Base-by-base conservation (phyloP, 53 echinoderm and acorn worm genomes). In the Glandiceps talaboti region DNA sequence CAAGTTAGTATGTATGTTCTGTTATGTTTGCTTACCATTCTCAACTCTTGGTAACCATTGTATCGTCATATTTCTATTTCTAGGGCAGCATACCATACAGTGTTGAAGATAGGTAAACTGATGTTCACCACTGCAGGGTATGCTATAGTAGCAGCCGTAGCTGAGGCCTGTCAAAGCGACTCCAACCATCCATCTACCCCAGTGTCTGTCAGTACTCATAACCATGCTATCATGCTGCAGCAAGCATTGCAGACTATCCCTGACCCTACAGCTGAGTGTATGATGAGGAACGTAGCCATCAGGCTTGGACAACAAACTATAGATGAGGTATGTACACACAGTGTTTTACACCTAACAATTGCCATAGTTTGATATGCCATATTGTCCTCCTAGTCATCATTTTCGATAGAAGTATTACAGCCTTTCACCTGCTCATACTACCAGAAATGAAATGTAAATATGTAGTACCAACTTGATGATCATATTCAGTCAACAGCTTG, bases 111-210 rank as follows among this genome's bases (percentile, higher is more conserved):
- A 76, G 97, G 91, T 33, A 97, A 97, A 80, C 81, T 97, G 82
- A 97, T 97, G 97, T 86, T 97, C 72, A 97, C 97, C 29, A 97
- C 97, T 0, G 87, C 88, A 45, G 97, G 90, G 80, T 97, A 97
- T 29, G 97, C 97, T 76, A 93, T 90, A 83, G 84, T 97, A 27
- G 89, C 97, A 28, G 93, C 93, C 28, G 97, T 93, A 14, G 93
- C 93, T 30, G 97, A 97, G 85, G 93, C 97, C 29, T 93, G 90
- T 79, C 97, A 97, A 85, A 89, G 85, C 12, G 97, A 97, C 77
- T 76, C 89, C 27, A 79, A 45, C 64, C 64, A 45, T 20, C 64
- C 64, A 29, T 33, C 77, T 30, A 84, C 81, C 14, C 75, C 88
- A 14, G 92, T 94, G 29, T 94, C 94, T 1, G 88, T 85, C 77